These are phyloP conservation scores for Morelia viridis DNA, from an alignment of 2,797 vertebrate species.

Conservation along the genomic window DNA sequence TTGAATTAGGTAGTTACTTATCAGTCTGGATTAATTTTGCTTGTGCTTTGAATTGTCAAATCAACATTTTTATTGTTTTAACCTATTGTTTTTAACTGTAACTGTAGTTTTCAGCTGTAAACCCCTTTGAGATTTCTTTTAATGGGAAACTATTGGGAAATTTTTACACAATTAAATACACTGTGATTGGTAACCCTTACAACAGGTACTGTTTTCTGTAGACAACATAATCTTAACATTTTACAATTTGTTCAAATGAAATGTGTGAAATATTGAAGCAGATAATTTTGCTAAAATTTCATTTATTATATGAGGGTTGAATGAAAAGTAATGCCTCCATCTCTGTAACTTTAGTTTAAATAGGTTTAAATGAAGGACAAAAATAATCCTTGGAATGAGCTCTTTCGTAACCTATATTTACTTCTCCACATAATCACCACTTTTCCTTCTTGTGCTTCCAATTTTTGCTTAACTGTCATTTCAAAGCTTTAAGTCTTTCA, in stretches of 20 bases:
- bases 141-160: background rate
- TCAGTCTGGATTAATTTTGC: background rate
- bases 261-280: no score
- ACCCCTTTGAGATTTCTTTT: background rate
- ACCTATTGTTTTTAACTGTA: background rate
- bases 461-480: background rate
- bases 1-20: no score
- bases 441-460: background rate
- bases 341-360: background rate
- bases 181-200: background rate
- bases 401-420: background rate
- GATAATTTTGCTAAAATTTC: background rate
- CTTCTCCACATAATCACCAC: background rate
- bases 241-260: no score
- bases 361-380: background rate
- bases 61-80: background rate
- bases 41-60: background rate
- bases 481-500: background rate
- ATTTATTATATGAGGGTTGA: background rate
- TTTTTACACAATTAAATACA: background rate
- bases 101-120: background rate
- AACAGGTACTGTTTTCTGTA: background rate
- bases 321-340: background rate
- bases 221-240: background rate
- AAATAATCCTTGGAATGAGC: background rate